Conservation (phyloP, 1,140 invertebrate genomes). For the Rhagoletis zephyria region DNA sequence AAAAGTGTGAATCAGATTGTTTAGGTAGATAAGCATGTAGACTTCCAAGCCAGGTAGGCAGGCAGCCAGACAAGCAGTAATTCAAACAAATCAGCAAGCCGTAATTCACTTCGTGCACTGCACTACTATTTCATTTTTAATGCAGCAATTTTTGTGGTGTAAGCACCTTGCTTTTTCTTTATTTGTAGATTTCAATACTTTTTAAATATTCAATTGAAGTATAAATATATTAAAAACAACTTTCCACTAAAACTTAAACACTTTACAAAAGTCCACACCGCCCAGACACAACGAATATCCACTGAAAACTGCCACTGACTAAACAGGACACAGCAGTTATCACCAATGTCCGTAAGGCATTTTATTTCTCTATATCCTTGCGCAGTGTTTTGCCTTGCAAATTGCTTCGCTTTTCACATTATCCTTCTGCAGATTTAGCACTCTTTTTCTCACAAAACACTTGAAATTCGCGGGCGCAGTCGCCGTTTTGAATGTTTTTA, state of each 20-base stretch:
- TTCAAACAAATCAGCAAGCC: neutral
- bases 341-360: neutral
- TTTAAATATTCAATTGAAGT: too few species aligned
- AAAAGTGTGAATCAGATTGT: neutral
- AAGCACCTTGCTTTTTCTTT: neutral
- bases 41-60: neutral
- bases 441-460: neutral
- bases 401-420: neutral
- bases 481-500: conserved; percentile 32
- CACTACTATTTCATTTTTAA: neutral
- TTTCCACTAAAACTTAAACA: neutral
- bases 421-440: neutral
- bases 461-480: conserved; percentile 43
- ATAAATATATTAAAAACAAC: too few species aligned
- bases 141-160: too few species aligned
- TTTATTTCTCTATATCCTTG: conserved; percentile 32
- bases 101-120: neutral
- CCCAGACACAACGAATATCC: neutral
- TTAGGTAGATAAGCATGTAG: neutral
- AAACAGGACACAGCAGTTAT: neutral
- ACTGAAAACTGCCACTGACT: neutral
- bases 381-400: conserved; percentile 7
- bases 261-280: neutral
- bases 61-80: neutral
- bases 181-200: neutral